phyloP scores from a whole-genome alignment of 2,888 invertebrate species.

The Apomyelois bistriatella region DNA sequence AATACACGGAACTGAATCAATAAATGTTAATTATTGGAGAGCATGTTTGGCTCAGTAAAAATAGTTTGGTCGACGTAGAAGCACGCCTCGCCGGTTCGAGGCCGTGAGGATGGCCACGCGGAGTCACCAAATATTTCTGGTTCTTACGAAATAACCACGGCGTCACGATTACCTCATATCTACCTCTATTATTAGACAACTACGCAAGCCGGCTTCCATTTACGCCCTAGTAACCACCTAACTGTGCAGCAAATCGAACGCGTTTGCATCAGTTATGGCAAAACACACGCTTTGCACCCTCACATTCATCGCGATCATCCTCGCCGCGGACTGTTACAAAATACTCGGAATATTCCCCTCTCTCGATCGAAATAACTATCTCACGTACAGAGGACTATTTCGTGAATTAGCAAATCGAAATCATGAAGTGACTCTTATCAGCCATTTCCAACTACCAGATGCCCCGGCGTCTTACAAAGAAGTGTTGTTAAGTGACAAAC shows the following conservation, averaged over 20 bases:
- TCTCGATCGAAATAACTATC: conserved; percentile 70
- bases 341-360: conserved; percentile 79
- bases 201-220: conserved; percentile 55
- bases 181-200: conserved; percentile 71
- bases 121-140: conserved; percentile 65
- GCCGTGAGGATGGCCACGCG: conserved; percentile 53
- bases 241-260: conserved; percentile 57
- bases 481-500: conserved; percentile 65
- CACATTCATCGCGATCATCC: conserved; percentile 48
- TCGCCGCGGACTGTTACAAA: conserved; percentile 57
- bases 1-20: not conserved
- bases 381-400: conserved; percentile 71
- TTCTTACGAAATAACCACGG: conserved; percentile 61
- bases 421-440: conserved; percentile 77
- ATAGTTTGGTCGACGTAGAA: conserved; percentile 32
- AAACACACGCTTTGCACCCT: conserved; percentile 44
- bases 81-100: conserved; percentile 47
- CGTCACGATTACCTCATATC: conserved; percentile 75
- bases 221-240: conserved; percentile 65
- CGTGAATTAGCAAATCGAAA: conserved; percentile 71
- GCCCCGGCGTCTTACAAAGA: conserved; percentile 77
- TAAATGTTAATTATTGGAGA: not conserved
- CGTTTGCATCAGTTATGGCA: conserved; percentile 50
- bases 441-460: conserved; percentile 68
- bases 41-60: conserved; percentile 34